Base-by-base conservation (phyloP, 2,797 vertebrate species). In the Megalops cyprinoides region DNA sequence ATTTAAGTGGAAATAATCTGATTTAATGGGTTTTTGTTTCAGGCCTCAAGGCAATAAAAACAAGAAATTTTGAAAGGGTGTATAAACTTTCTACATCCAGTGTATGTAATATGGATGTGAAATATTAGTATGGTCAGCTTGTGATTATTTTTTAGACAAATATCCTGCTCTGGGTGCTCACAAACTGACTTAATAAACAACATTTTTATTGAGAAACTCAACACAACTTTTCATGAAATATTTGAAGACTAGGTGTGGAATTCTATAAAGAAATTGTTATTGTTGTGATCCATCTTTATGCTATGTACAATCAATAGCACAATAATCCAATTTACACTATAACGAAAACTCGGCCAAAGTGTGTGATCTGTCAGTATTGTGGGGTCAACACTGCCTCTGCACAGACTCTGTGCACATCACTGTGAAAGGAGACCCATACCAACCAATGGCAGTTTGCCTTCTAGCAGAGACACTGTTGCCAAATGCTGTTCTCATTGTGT, bases 351-450 rank as follows among this genome's bases (percentile, higher is more conserved):
- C 39, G 44, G 15, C 20, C 18, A 71, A 71, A 71, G 42, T 71
- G 20, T 71, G 67, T 44, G 67, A 62, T 80, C 42, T 28, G n/a
- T 58, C 73, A 65, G 12, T 28, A 51, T 28, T 34, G 78, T 28
- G 4, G 31, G 37, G 77, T 75, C 74, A 80, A 76, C 34, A 23
- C 46, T 44, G 37, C 37, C 39, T n/a, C 39, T 42, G 37, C 6
- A n/a, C 14, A 77, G 42, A 20, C 74, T 55, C 58, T 65, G 58
- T 58, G 76, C 56, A 18, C 20, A 18, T 44, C n/a, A 42, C 46
- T 67, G 48, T 46, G 49, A 28, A 49, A 28, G 7, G 31, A 75
- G 28, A 37, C 46, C 51, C 87, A 92, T 89, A 88, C 87, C 89
- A 86, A 77, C 7, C n/a, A 67, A 55, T 14, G 14, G 18, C 51